Evolutionary conservation across 2,113 vertebrate genomes (phyloP).

Genomic region (Turnix velox): DNA sequence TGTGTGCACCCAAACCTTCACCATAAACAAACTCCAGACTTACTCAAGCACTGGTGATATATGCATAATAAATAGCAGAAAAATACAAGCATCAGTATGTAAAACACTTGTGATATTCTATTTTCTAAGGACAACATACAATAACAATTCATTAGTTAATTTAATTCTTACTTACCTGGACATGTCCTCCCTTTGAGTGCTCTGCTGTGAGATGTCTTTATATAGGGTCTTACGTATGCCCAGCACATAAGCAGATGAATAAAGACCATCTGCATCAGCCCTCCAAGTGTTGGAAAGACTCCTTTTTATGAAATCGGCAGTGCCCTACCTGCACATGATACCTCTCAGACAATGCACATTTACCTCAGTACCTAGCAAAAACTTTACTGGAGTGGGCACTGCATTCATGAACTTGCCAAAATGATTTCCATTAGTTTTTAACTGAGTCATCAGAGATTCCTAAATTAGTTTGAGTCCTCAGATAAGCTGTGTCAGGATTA

Average conservation of each 20-base stretch:
- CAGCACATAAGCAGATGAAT: background rate
- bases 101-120: background rate
- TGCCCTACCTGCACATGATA: background rate
- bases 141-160: background rate
- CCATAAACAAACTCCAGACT: conserved; percentile 2
- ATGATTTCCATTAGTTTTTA: background rate
- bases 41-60: background rate
- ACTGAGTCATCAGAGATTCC: background rate
- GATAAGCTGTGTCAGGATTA: background rate
- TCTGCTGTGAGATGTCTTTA: background rate
- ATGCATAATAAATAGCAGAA: background rate
- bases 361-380: background rate
- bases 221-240: background rate
- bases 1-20: background rate
- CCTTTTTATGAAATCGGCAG: background rate
- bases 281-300: background rate
- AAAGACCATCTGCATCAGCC: background rate
- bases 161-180: background rate
- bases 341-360: background rate
- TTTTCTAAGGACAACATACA: background rate
- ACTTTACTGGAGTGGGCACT: background rate
- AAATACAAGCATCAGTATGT: background rate
- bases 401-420: background rate
- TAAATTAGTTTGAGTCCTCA: background rate
- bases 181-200: background rate